phyloP scores from a whole-genome alignment of 2,888 invertebrate species.

The Megamerina dolium region DNA sequence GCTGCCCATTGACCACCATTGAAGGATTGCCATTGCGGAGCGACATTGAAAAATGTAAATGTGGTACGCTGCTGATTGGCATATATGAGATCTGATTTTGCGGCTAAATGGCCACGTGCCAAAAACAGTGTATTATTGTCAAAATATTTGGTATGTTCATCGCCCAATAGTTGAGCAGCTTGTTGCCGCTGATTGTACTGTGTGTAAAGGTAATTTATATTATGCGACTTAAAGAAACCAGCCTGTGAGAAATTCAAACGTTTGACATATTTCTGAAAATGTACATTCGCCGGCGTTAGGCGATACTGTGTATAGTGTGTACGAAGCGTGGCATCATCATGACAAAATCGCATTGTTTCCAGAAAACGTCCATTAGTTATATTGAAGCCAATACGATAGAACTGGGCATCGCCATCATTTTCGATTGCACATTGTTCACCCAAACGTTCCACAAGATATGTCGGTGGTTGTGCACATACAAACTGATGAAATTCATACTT shows the following conservation, averaged over 20 bases:
- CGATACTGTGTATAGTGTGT: conserved; percentile 44
- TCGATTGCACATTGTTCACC: conserved; percentile 22
- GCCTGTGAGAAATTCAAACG: conserved; percentile 42
- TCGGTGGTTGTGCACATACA: conserved; percentile 25
- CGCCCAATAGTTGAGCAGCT: conserved; percentile 35
- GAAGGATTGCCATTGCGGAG: conserved; percentile 56
- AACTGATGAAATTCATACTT: conserved; percentile 30
- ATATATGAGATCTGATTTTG: conserved; percentile 53
- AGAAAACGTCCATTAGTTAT: conserved; percentile 38
- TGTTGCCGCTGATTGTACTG: conserved; percentile 38
- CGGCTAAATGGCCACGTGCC: conserved; percentile 53
- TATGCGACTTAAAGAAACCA: conserved; percentile 38
- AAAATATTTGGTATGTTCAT: conserved; percentile 22
- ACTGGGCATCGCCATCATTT: conserved; percentile 25
- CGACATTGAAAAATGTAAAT: conserved; percentile 54
- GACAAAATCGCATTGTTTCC: conserved; percentile 46
- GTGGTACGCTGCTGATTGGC: conserved; percentile 52
- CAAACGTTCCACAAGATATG: conserved; percentile 29
- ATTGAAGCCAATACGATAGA: conserved; percentile 47
- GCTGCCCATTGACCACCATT: conserved; percentile 57
- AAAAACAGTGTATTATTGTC: conserved; percentile 36
- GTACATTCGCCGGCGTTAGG: conserved; percentile 46
- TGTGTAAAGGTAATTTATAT: conserved; percentile 41
- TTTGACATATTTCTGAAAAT: conserved; percentile 46
- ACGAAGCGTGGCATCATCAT: conserved; percentile 36